Conservation (phyloP, 2,113 vertebrate species). For the Benitochromis conjunctus region DNA sequence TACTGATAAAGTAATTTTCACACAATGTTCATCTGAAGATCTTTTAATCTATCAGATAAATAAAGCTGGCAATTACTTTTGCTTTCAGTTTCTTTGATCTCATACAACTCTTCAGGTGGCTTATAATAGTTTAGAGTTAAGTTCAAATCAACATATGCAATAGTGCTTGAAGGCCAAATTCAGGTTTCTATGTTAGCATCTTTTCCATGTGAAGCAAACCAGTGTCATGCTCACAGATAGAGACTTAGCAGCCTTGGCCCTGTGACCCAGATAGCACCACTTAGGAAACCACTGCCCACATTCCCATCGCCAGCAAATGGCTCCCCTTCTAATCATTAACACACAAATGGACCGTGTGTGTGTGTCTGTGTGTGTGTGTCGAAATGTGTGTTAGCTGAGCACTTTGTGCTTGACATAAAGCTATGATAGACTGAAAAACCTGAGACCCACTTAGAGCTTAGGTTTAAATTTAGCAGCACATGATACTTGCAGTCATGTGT, state of each 20-base stretch:
- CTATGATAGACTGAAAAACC: slow-evolving; percentile 21
- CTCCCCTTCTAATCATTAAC: slow-evolving; percentile 68
- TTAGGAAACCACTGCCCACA: slow-evolving; percentile 56
- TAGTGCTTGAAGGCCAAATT: neutral
- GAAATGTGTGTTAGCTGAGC: slow-evolving; percentile 15
- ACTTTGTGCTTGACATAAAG: slow-evolving; percentile 19
- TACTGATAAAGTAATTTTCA: neutral
- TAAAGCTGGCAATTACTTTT: neutral
- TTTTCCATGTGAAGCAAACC: slow-evolving; percentile 17
- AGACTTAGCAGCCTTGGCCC: slow-evolving; percentile 41
- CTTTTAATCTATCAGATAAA: neutral
- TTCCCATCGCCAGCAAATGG: slow-evolving; percentile 59
- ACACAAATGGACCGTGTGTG: slow-evolving; percentile 35
- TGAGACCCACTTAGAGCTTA: slow-evolving; percentile 31
- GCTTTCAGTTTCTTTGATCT: neutral
- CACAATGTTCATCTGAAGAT: neutral
- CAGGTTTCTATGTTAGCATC: slow-evolving; percentile 16
- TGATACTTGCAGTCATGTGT: neutral
- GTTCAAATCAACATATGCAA: neutral
- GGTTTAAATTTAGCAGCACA: slow-evolving; percentile 41
- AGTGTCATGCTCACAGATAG: neutral
- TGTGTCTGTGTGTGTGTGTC: neutral
- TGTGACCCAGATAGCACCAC: slow-evolving; percentile 60
- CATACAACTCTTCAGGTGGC: accelerated
- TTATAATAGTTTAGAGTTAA: neutral